These are phyloP conservation scores for Druceiella hillmani DNA, from an alignment of 2,888 invertebrate species.

Conservation along the genomic window DNA sequence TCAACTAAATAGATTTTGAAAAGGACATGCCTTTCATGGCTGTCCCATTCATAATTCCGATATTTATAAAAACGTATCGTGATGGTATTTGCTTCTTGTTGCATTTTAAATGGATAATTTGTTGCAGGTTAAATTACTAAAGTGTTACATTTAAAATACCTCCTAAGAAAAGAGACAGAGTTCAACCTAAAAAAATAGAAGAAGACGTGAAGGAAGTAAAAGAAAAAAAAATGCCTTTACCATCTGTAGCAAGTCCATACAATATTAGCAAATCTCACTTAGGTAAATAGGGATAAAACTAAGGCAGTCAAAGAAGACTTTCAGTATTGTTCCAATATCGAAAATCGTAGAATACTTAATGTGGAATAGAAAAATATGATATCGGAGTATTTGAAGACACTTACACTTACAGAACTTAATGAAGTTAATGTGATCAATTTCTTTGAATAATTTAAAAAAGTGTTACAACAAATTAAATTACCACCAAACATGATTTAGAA, in stretches of 20 bases:
- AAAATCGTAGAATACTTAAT: too few species aligned
- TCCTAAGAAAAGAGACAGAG: constrained; percentile 5
- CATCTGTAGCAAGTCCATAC: constrained; percentile 4
- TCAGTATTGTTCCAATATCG: constrained; percentile 3
- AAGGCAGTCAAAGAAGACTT: constrained; percentile 1
- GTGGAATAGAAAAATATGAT: too few species aligned
- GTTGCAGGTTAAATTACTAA: too few species aligned
- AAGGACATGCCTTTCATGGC: constrained; percentile 5
- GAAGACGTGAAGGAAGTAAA: constrained; percentile 3
- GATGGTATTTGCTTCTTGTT: too few species aligned
- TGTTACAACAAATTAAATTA: too few species aligned
- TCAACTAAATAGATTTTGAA: constrained; percentile 1
- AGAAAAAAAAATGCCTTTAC: constrained; percentile 6
- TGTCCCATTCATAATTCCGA: constrained; percentile 2
- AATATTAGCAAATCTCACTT: constrained; percentile 5
- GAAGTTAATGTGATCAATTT: too few species aligned
- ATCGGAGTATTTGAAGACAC: too few species aligned
- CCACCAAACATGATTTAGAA: too few species aligned
- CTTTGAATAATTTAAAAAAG: too few species aligned
- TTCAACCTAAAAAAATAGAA: constrained; percentile 3
- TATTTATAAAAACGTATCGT: too few species aligned
- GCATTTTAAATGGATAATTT: too few species aligned
- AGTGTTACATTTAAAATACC: neutral
- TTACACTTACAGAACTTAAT: too few species aligned
- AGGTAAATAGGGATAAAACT: constrained; percentile 1